A percentile compares a stretch with the other conserved stretches of the same genome.
Evolutionary conservation across 2,797 vertebrate genomes (phyloP).

Genomic region (Phalanger gymnotis): DNA sequence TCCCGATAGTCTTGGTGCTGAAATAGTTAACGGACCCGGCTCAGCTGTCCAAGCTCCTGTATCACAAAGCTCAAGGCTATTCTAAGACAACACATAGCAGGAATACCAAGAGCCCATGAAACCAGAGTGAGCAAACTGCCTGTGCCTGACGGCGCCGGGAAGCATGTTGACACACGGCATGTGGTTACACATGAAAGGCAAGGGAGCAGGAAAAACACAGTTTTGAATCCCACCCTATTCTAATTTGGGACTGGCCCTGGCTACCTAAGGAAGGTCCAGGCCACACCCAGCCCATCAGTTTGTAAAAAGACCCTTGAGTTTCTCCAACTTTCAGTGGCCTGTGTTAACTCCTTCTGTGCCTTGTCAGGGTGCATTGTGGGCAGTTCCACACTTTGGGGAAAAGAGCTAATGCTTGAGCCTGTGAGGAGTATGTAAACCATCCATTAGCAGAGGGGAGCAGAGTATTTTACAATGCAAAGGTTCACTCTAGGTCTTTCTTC

Average conservation of each 20-base stretch:
- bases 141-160: conserved; percentile 72
- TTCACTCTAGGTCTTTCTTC: not conserved
- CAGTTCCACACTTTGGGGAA: not conserved
- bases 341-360: conserved; percentile 58
- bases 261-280: conserved; percentile 64
- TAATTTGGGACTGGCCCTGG: conserved; percentile 65
- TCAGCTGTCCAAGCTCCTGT: conserved; percentile 75
- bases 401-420: not conserved
- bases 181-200: conserved; percentile 82
- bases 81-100: conserved; percentile 78
- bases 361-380: not conserved
- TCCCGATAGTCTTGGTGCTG: conserved; percentile 7
- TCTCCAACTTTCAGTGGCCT: conserved; percentile 32
- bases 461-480: not conserved
- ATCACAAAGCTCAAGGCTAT: conserved; percentile 61
- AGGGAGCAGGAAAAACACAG: conserved; percentile 60
- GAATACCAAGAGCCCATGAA: conserved; percentile 76
- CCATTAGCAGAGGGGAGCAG: not conserved
- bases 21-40: conserved; percentile 66
- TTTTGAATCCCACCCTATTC: conserved; percentile 70
- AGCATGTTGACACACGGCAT: conserved; percentile 78
- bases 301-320: conserved; percentile 63
- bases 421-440: not conserved
- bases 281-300: conserved; percentile 54
- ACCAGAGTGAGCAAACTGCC: conserved; percentile 64